Percentiles rank a stretch among this genome's conserved stretches.
phyloP scores from a whole-genome alignment of 1,140 invertebrate genomes.

The Hylyphantes graminicola region DNA sequence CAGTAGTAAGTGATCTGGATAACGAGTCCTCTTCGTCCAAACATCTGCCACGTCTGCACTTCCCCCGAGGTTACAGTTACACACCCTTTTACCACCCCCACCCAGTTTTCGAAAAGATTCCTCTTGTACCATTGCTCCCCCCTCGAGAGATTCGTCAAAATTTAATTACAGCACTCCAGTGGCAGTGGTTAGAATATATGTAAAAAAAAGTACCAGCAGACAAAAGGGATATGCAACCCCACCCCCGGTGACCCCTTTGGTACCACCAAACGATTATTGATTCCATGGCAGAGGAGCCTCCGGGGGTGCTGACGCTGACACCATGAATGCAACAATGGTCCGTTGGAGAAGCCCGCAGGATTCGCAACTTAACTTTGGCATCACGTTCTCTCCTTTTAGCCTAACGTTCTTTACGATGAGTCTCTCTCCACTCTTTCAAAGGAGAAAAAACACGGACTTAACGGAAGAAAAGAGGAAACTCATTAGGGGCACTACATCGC shows the following conservation, averaged over 20 bases:
- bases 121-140: neutral
- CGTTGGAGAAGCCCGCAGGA: neutral
- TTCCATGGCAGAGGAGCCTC: neutral
- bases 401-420: neutral
- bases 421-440: neutral
- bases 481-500: conserved; percentile 38
- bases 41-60: conserved; percentile 38
- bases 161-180: conserved; percentile 40
- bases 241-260: neutral
- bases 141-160: conserved; percentile 44
- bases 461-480: conserved; percentile 18
- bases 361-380: conserved; percentile 9
- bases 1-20: conserved; percentile 19
- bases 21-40: conserved; percentile 1
- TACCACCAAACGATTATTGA: conserved; percentile 5
- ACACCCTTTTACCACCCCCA: neutral
- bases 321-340: neutral
- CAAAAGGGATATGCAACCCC: neutral
- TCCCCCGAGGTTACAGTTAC: conserved; percentile 11
- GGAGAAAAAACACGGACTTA: conserved; percentile 12
- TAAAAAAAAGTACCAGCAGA: conserved; percentile 1
- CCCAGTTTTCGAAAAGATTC: neutral
- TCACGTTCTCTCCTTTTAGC: conserved; percentile 51
- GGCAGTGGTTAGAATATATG: neutral
- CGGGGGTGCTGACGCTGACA: conserved; percentile 5